phyloP scores from a whole-genome alignment of 2,888 invertebrate species.

The Maniola hyperantus region DNA sequence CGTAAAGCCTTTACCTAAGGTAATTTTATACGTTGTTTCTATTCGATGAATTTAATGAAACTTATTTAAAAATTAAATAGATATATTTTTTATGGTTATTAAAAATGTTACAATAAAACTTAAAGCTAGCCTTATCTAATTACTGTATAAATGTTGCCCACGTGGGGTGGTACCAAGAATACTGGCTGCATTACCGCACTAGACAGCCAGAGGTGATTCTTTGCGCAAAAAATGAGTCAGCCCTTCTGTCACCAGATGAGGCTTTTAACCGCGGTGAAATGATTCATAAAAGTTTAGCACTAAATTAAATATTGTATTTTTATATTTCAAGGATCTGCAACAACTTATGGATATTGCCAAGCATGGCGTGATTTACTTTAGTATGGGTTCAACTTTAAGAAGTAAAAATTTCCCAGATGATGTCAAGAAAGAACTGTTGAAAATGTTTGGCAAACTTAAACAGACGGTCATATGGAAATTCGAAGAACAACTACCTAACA shows the following conservation, averaged over 20 bases:
- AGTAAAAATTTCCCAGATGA: constrained; percentile 52
- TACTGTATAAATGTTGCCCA: too few relatives aligned
- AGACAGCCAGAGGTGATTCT: too few relatives aligned
- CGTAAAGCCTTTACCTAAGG: constrained; percentile 54
- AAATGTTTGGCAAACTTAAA: constrained; percentile 58
- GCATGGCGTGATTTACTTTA: constrained; percentile 65
- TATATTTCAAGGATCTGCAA: constrained; percentile 51
- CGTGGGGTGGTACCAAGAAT: too few relatives aligned
- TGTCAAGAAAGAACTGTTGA: constrained; percentile 48
- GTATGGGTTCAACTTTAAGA: constrained; percentile 61
- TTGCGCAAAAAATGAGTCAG: too few relatives aligned
- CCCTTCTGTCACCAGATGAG: too few relatives aligned
- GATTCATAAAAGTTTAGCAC: too few relatives aligned
- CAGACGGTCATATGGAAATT: constrained; percentile 69
- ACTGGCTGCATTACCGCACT: too few relatives aligned
- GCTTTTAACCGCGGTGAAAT: too few relatives aligned
- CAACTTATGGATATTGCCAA: constrained; percentile 55
- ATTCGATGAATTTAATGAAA: background rate
- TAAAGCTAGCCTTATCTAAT: too few relatives aligned
- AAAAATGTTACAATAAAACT: too few relatives aligned
- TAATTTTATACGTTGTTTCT: constrained; percentile 13
- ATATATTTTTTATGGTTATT: too few relatives aligned
- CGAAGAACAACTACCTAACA: constrained; percentile 51
- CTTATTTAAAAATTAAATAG: too few relatives aligned
- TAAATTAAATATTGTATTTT: background rate